Percentiles rank a stretch among this genome's conserved stretches.
These are phyloP conservation scores for Gnathonemus echidnorhynchus DNA, from an alignment of 2,113 vertebrate species.

Conservation along the genomic window DNA sequence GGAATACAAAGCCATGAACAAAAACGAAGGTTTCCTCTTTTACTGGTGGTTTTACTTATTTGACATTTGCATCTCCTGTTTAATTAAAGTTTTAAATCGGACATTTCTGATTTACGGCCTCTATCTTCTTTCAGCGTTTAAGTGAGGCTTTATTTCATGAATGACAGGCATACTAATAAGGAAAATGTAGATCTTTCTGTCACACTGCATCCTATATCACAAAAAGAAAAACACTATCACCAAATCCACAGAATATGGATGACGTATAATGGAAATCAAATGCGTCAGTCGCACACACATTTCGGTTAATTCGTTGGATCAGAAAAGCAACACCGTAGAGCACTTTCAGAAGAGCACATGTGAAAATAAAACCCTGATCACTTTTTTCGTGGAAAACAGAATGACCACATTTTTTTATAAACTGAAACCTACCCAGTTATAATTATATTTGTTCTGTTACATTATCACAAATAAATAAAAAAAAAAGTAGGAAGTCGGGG, in stretches of 20 bases:
- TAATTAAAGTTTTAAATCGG: background rate
- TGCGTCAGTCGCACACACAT: background rate
- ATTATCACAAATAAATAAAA: background rate
- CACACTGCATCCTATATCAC: background rate
- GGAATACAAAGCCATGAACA: constrained; percentile 62
- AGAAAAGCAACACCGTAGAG: background rate
- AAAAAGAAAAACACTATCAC: background rate
- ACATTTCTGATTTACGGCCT: background rate
- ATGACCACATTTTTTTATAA: background rate
- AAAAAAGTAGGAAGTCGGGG: background rate
- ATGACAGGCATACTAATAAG: background rate
- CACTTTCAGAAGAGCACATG: background rate
- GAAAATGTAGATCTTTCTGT: background rate
- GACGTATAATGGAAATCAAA: background rate
- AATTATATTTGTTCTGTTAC: background rate
- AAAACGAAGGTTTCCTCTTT: constrained; percentile 25
- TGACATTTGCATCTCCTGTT: background rate
- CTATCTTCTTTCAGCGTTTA: background rate
- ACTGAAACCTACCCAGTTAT: background rate
- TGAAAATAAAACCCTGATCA: background rate
- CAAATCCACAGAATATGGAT: background rate
- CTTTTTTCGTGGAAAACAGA: background rate
- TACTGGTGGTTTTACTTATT: background rate
- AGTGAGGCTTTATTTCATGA: background rate
- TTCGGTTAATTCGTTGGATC: background rate